Conservation (phyloP, 1,140 invertebrate genomes). For the Drosophila parabipectinata region DNA sequence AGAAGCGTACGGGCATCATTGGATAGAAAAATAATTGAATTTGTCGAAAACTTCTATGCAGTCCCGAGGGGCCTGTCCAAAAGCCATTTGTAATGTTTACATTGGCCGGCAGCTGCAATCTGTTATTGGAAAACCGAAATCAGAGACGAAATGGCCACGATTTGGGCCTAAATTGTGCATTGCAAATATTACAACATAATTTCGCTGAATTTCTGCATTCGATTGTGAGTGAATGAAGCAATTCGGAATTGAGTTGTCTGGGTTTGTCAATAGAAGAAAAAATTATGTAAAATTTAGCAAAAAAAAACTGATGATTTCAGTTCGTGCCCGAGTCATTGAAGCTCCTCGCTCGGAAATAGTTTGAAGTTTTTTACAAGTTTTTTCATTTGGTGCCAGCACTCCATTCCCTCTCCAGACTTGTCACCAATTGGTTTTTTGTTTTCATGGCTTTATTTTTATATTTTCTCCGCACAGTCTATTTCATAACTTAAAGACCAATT, state of each 20-base stretch:
- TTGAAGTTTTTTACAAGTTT: constrained; percentile 26
- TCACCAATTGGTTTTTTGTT: constrained; percentile 58
- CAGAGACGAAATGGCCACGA: constrained; percentile 29
- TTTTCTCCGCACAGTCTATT: constrained; percentile 40
- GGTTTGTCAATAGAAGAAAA: constrained; percentile 32
- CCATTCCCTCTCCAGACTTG: constrained; percentile 17
- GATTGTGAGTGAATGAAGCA: constrained; percentile 15
- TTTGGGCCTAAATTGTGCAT: constrained; percentile 62
- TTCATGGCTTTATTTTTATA: constrained; percentile 57
- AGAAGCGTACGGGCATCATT: constrained; percentile 9
- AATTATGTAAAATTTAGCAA: constrained; percentile 66
- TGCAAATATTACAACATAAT: constrained; percentile 77
- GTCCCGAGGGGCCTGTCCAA: constrained; percentile 19
- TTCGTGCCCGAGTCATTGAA: constrained; percentile 57
- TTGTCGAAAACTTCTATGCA: constrained; percentile 29
- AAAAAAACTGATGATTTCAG: constrained; percentile 12
- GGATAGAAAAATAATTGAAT: constrained; percentile 31
- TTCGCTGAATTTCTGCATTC: constrained; percentile 22
- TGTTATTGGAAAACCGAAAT: constrained; percentile 7
- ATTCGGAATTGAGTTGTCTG: constrained; percentile 66
- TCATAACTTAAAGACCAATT: constrained; percentile 61
- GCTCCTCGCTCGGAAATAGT: constrained; percentile 29
- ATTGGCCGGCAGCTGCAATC: constrained; percentile 43
- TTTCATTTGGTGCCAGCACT: constrained; percentile 3
- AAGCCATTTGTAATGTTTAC: constrained; percentile 34